Base-by-base conservation (phyloP, 1,140 invertebrate species). In the Catajapyx aquilonaris region DNA sequence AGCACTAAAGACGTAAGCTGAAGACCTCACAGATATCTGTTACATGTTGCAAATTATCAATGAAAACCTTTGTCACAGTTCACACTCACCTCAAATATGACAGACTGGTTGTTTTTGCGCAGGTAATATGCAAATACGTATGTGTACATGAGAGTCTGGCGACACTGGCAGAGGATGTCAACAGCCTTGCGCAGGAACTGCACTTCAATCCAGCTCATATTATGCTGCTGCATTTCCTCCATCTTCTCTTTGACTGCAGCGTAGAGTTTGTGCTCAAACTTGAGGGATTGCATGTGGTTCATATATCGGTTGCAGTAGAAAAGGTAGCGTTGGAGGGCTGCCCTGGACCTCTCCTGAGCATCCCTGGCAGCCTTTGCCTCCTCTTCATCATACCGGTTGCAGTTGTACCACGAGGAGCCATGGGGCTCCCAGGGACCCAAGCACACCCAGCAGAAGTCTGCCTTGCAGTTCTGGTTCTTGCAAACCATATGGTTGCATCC, bases 401-500 rank as follows among this genome's bases (percentile, higher is more conserved):
- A 97, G 52, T 90, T 94, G 53, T 96, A 96, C 91, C 93, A 97
- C 21, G 86, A 93, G 20, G 86, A 90, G 18, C 93, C 93, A 58
- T 98, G 93, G 5, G 91, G 91, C 56, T 95, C 87, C 94, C 94
- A 98, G 2, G 88, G 86, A 20, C 91, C 93, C 23, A 98, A 68
- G 57, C 94, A 98, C 0, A 97, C 88, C 94, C 94, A 98, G 62
- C 94, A 98, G 56, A 98, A 98, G 54, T 98, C 91, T 13, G 85
- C 75, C 58, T 90, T 91, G 55, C 94, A 98, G 55, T 87, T 88
- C 59, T 91, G 85, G 64, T 96, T 97, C 62, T 95, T 95, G 60
- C 94, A 98, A 5, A 94, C 80, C 91, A 98, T 97, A 57, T 98
- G 94, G 62, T 98, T 98, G 61, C 94, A 98, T 20, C 93, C 93